Percentiles rank a stretch among this genome's conserved stretches.
Conservation (phyloP, 2,888 invertebrate species). For the Pachliopta kotzebuea region DNA sequence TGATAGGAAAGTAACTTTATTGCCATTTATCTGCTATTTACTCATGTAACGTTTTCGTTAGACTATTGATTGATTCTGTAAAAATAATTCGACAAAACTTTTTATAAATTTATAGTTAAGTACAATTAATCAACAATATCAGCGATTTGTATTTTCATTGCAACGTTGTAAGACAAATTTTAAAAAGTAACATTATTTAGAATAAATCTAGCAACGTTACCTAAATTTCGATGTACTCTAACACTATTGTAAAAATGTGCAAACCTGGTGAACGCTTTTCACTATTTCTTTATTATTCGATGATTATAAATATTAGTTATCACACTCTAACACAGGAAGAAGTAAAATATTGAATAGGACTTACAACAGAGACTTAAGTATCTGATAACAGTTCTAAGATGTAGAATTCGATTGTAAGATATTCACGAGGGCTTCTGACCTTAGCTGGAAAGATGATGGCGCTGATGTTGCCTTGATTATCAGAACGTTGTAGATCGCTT, state of each 20-base stretch:
- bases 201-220: no score
- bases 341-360: neutral
- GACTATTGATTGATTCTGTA: neutral
- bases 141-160: neutral
- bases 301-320: neutral
- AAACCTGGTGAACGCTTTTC: no score
- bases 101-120: no score
- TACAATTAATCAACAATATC: no score
- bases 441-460: conserved; percentile 24
- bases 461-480: conserved; percentile 29
- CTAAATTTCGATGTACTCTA: no score
- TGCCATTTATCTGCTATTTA: neutral
- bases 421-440: conserved; percentile 27
- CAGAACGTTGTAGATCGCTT: conserved; percentile 28
- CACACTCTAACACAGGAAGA: neutral
- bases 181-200: no score
- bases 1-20: no score
- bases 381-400: conserved; percentile 20
- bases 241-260: no score
- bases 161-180: neutral
- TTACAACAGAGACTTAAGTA: conserved; percentile 9
- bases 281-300: no score
- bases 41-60: neutral
- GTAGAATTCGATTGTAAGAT: conserved; percentile 27
- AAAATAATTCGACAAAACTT: neutral